Evolutionary conservation across 2,113 vertebrate species (phyloP).

Genomic region (Cichladusa arquata): DNA sequence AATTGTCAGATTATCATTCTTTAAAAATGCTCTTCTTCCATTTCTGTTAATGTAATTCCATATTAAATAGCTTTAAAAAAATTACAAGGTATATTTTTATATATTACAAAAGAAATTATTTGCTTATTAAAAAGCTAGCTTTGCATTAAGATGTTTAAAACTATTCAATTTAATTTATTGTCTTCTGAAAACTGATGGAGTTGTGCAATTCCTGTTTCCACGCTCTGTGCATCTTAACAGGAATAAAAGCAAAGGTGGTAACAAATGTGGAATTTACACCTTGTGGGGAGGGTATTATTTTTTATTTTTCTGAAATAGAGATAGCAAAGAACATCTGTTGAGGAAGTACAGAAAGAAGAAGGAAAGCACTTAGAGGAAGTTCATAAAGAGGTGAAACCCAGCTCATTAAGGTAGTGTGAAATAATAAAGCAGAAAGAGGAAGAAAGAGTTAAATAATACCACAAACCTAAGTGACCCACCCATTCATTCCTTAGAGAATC

Average conservation of each 20-base stretch:
- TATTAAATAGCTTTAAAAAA: neutral
- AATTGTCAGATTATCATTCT: neutral
- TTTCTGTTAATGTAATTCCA: neutral
- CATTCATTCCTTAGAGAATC: neutral
- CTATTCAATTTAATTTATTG: neutral
- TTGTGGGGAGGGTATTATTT: neutral
- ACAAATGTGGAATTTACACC: neutral
- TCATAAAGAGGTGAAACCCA: neutral
- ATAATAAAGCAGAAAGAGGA: slow-evolving; percentile 11
- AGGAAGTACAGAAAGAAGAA: neutral
- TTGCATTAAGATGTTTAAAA: neutral
- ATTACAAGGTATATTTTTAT: neutral
- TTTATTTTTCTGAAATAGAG: neutral
- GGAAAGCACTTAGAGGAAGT: slow-evolving; percentile 18
- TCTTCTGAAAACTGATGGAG: neutral
- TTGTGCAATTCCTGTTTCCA: neutral
- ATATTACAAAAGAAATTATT: neutral
- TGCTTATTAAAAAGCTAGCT: neutral
- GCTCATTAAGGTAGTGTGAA: neutral
- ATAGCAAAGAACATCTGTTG: neutral
- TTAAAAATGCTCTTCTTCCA: neutral
- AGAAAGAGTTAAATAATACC: neutral
- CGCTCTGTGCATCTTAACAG: neutral
- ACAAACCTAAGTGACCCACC: neutral
- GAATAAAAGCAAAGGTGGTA: neutral